Evolutionary conservation across 2,888 invertebrate species (phyloP).

Genomic region (Apoda limacodes): DNA sequence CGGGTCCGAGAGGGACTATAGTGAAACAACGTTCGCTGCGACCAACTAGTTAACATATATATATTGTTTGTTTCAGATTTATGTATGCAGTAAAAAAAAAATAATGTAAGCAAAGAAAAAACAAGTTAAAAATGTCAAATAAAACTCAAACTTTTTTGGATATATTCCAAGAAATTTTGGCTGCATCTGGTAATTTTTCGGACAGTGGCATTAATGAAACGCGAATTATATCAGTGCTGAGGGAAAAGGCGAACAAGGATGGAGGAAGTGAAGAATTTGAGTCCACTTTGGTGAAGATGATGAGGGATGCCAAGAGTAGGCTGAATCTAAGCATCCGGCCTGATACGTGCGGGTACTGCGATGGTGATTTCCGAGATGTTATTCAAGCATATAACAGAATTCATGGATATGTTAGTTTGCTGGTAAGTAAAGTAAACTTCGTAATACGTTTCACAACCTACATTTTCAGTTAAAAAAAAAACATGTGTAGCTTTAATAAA

Average conservation of each 20-base stretch:
- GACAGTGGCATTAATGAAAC: constrained; percentile 45
- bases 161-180: constrained; percentile 57
- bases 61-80: too few species aligned
- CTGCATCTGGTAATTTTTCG: constrained; percentile 52
- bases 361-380: constrained; percentile 69
- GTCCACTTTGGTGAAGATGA: constrained; percentile 41
- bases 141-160: constrained; percentile 48
- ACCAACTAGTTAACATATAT: too few species aligned
- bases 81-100: too few species aligned
- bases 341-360: constrained; percentile 67
- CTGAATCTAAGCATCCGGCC: constrained; percentile 39
- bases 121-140: constrained; percentile 41
- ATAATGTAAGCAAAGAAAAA: constrained; percentile 10
- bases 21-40: too few species aligned
- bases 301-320: constrained; percentile 43
- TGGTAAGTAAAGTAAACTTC: constrained; percentile 78
- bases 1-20: too few species aligned
- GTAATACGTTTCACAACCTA: too few species aligned
- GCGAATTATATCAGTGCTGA: constrained; percentile 43
- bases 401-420: constrained; percentile 85
- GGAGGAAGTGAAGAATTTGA: constrained; percentile 39
- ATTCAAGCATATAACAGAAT: constrained; percentile 74
- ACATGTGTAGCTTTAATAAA: too few species aligned
- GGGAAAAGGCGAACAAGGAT: constrained; percentile 40
- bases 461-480: too few species aligned